phyloP scores from a whole-genome alignment of 2,113 vertebrate species.

The Naja naja region DNA sequence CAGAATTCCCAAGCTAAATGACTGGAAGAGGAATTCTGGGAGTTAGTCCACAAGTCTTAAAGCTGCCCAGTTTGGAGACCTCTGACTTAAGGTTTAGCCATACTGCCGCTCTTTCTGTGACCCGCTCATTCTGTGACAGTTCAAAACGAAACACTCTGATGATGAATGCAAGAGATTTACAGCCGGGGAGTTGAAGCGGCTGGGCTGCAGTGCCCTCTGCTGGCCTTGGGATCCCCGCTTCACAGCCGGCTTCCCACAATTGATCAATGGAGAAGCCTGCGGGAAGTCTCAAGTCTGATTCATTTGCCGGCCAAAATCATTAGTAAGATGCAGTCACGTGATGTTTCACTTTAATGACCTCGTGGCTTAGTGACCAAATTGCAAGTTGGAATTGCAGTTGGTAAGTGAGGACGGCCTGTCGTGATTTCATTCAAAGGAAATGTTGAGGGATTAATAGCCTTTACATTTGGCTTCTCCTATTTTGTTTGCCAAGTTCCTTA shows the following conservation, averaged over 20 bases:
- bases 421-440: neutral
- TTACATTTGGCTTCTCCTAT: neutral
- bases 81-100: neutral
- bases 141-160: neutral
- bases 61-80: no score
- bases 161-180: neutral
- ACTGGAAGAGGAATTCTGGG: no score
- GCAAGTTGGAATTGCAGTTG: neutral
- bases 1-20: no score
- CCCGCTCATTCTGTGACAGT: neutral
- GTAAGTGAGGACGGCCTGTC: neutral
- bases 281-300: neutral
- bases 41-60: no score
- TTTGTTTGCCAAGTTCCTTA: neutral
- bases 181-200: accelerated
- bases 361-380: neutral
- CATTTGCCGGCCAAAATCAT: neutral
- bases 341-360: neutral
- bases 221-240: neutral
- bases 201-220: no score
- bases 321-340: neutral
- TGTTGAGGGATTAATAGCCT: neutral
- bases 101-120: neutral
- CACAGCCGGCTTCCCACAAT: neutral
- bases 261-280: neutral